Base-by-base conservation (phyloP, 1,140 invertebrate genomes). In the Heliconius melpomene region DNA sequence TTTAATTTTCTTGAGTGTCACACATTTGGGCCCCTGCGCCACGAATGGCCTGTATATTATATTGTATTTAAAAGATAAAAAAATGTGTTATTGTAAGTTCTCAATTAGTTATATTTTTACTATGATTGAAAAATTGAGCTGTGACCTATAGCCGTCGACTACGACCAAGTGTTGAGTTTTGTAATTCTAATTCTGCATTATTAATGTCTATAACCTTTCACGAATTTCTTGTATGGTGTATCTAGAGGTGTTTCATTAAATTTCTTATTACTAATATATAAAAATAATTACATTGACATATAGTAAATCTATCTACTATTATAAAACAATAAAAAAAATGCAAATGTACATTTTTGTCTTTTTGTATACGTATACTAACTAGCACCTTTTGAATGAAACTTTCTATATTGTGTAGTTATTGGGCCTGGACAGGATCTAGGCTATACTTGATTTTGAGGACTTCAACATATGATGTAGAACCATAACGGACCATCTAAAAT, bases 101-200 rank as follows among this genome's bases (percentile, higher is more conserved):
- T 1, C 2, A 57, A 23, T 0, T 57, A 57, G n/a, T 57, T 57
- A 57, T 57, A 72, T 23, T 77, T 73, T 54, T 54, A 50, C n/a
- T 46, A 46, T 79, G 76, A 81, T 72, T 52, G 46, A 76, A 81
- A 81, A 81, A 82, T 83, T 83, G 73, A 77, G 75, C 40, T 50
- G 54, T 70, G 75, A 52, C 54, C 40, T 50, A 70, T 77, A 66
- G 50, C 57, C 16, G 72, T 29, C 60, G 23, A 66, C 26, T 66
- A 26, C 60, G 60, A 29, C 23, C 60, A 29, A 66, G 60, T 77
- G 71, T 76, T 11, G 40, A 46, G 60, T 57, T 46, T 75, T 71
- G 84, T 89, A 85, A 87, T 86, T 87, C 82, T 78, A 70, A 76
- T 87, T 81, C 79, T 83, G 76, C 80, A 91, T 89, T 86, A 84